Evolutionary conservation across 2,797 vertebrate species (phyloP).

Genomic region (Hydrophis major): DNA sequence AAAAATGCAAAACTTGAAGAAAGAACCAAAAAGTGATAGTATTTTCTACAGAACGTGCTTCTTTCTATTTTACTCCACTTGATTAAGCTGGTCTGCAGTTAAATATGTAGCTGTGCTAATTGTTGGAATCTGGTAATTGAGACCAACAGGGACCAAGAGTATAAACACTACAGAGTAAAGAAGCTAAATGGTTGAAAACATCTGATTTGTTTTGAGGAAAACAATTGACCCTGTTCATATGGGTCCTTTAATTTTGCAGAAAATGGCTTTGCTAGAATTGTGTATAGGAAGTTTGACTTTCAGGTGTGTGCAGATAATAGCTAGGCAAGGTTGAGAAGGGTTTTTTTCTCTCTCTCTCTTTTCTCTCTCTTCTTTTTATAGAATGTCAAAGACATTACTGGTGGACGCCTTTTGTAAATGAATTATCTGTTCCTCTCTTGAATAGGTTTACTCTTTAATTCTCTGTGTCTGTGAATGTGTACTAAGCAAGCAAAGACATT

Average conservation of each 20-base stretch:
- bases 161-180: constrained; percentile 44
- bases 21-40: constrained; percentile 6
- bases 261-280: constrained; percentile 66
- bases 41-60: constrained; percentile 26
- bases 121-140: constrained; percentile 16
- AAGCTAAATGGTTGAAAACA: constrained; percentile 55
- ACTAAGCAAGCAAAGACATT: constrained; percentile 53
- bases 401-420: constrained; percentile 65
- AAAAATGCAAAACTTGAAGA: neutral
- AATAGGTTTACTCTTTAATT: constrained; percentile 60
- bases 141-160: constrained; percentile 40
- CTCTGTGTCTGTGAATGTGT: constrained; percentile 45
- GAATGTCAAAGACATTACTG: constrained; percentile 66
- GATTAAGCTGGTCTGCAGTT: neutral
- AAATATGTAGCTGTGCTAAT: constrained; percentile 48
- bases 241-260: constrained; percentile 72
- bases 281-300: constrained; percentile 67
- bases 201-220: constrained; percentile 63
- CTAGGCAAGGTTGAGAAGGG: constrained; percentile 39
- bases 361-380: constrained; percentile 46
- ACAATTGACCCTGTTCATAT: constrained; percentile 70
- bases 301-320: constrained; percentile 71
- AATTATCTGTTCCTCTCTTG: constrained; percentile 68
- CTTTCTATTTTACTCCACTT: constrained; percentile 22
- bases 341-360: constrained; percentile 16